These are phyloP conservation scores for Parazoanthus swiftii DNA, from an alignment of 92 coral and sea anemone genomes.

Conservation along the genomic window DNA sequence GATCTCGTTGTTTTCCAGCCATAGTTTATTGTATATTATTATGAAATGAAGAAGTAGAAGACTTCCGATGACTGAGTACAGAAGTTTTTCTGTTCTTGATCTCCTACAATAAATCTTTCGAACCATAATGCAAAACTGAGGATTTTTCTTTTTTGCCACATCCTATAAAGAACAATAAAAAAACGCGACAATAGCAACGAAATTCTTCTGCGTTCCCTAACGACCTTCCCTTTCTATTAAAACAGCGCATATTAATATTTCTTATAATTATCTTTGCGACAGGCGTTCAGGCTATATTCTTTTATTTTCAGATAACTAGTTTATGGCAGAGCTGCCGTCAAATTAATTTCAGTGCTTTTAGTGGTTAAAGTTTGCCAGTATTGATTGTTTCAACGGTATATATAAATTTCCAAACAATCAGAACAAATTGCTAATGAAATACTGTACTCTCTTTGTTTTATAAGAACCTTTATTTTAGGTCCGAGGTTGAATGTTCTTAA, in stretches of 20 bases:
- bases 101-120: background rate
- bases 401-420: no score
- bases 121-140: background rate
- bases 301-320: background rate
- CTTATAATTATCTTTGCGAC: background rate
- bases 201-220: background rate
- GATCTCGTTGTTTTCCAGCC: background rate
- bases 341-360: background rate
- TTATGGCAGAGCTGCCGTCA: background rate
- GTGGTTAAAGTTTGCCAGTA: background rate
- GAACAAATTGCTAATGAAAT: no score
- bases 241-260: background rate
- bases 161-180: background rate
- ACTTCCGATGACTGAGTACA: background rate
- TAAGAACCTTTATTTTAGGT: no score
- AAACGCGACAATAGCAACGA: background rate
- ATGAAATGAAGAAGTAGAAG: constrained; percentile 1
- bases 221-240: background rate
- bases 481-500: no score
- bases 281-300: background rate
- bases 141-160: background rate
- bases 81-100: background rate
- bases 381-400: no score
- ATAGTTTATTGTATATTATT: constrained; percentile 3
- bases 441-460: no score